A percentile compares a stretch with the other conserved stretches of the same genome.
These are phyloP conservation scores for Aix galericulata DNA, from an alignment of 2,113 vertebrate genomes.

Conservation along the genomic window DNA sequence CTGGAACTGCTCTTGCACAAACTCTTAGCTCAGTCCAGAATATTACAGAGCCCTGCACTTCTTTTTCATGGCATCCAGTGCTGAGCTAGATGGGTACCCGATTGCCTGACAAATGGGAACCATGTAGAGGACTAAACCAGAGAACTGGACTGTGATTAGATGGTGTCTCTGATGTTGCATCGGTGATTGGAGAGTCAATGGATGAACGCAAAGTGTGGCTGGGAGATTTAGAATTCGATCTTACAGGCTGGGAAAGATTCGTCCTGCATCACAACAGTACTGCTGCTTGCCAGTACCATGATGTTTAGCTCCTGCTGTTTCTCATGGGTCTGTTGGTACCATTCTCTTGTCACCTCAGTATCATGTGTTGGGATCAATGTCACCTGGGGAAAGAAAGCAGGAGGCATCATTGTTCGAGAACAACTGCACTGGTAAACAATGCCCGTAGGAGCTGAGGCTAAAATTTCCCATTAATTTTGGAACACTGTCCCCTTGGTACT, in stretches of 20 bases:
- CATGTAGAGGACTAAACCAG: conserved; percentile 50
- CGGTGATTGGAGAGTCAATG: conserved; percentile 46
- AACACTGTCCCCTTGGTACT: conserved; percentile 51
- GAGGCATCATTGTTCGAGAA: conserved; percentile 14
- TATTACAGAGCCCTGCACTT: conserved; percentile 36
- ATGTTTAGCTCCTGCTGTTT: conserved; percentile 96
- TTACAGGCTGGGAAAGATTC: conserved; percentile 99
- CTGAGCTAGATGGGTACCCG: conserved; percentile 40
- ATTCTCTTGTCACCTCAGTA: conserved; percentile 96
- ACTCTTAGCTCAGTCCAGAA: conserved; percentile 56
- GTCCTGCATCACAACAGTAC: conserved; percentile 99
- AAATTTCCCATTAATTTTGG: conserved; percentile 53
- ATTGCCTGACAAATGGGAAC: conserved; percentile 60
- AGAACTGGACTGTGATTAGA: conserved; percentile 64
- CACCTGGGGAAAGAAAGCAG: conserved; percentile 81
- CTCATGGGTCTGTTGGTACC: conserved; percentile 99
- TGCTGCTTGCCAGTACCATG: conserved; percentile 98
- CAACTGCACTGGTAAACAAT: conserved; percentile 18
- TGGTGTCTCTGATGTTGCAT: conserved; percentile 58
- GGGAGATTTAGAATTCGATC: conserved; percentile 91
- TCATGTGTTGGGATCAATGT: conserved; percentile 98
- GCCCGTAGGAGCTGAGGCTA: conserved; percentile 28
- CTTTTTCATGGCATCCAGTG: conserved; percentile 49
- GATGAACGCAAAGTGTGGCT: conserved; percentile 46
- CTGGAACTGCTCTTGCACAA: conserved; percentile 56